Evolutionary conservation across 2,888 invertebrate species (phyloP).

Genomic region (Agrenia bidenticulata): DNA sequence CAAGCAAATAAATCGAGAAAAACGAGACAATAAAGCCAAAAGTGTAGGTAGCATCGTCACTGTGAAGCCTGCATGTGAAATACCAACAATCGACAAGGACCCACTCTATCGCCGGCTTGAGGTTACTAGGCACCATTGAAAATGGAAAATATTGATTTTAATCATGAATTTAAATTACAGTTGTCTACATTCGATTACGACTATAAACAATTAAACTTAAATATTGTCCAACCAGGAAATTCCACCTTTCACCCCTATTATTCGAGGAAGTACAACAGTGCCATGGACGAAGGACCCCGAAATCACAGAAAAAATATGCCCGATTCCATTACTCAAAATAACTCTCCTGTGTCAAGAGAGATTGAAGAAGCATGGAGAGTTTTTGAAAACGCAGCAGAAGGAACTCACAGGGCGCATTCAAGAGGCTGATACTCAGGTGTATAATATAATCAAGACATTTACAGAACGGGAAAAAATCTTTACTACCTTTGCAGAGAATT

Average conservation of each 20-base stretch:
- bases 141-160: too few relatives aligned
- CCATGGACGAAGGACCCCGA: constrained; percentile 82
- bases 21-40: constrained; percentile 53
- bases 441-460: constrained; percentile 67
- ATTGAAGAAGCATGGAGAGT: constrained; percentile 76
- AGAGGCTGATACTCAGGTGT: constrained; percentile 74
- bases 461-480: constrained; percentile 81
- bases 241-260: constrained; percentile 89
- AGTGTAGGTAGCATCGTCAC: constrained; percentile 76
- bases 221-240: too few relatives aligned
- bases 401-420: constrained; percentile 71
- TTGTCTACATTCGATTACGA: too few relatives aligned
- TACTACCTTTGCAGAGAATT: constrained; percentile 80
- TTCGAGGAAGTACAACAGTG: constrained; percentile 77
- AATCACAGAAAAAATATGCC: constrained; percentile 74
- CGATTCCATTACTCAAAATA: constrained; percentile 70
- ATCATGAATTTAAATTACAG: too few relatives aligned
- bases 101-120: constrained; percentile 71
- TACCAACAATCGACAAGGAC: constrained; percentile 69
- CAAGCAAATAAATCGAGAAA: constrained; percentile 53
- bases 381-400: constrained; percentile 77
- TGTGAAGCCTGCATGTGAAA: constrained; percentile 67
- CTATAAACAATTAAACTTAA: too few relatives aligned
- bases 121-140: too few relatives aligned
- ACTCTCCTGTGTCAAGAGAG: constrained; percentile 82